phyloP scores from a whole-genome alignment of 2,113 vertebrate genomes.

The Tachuris rubrigastra region DNA sequence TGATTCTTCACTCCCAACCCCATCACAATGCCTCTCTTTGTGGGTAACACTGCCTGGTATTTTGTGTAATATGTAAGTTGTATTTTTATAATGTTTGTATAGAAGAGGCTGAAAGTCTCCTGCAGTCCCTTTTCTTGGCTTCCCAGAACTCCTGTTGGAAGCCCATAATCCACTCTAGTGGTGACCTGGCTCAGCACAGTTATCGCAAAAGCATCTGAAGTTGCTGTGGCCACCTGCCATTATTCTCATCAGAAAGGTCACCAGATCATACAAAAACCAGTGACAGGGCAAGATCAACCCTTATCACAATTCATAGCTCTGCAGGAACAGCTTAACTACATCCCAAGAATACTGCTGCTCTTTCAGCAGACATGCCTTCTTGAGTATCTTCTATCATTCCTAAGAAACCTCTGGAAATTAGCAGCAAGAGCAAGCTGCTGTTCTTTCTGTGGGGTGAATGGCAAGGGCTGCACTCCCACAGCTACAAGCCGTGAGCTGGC shows the following conservation, averaged over 20 bases:
- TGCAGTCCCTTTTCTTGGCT: neutral
- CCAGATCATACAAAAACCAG: neutral
- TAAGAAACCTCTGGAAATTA: neutral
- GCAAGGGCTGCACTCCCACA: neutral
- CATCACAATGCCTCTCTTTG: neutral
- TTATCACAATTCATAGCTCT: neutral
- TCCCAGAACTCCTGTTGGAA: constrained; percentile 5
- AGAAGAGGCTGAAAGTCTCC: neutral
- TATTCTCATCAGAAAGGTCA: constrained; percentile 4
- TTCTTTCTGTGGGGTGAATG: neutral
- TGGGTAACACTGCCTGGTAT: neutral
- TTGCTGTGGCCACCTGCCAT: neutral
- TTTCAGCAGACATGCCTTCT: neutral
- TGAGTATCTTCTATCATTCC: neutral
- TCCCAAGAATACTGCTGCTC: neutral
- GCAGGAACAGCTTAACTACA: neutral
- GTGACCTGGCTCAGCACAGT: constrained; percentile 1
- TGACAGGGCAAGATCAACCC: neutral
- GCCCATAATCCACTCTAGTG: constrained; percentile 16
- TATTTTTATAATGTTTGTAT: neutral
- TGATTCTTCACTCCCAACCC: neutral
- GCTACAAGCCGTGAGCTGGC: neutral
- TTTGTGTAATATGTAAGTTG: neutral
- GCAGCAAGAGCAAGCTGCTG: neutral
- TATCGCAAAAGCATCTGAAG: neutral